Conservation (phyloP, 37 sponge, comb jelly and placozoan species). For the Spongia lamella region DNA sequence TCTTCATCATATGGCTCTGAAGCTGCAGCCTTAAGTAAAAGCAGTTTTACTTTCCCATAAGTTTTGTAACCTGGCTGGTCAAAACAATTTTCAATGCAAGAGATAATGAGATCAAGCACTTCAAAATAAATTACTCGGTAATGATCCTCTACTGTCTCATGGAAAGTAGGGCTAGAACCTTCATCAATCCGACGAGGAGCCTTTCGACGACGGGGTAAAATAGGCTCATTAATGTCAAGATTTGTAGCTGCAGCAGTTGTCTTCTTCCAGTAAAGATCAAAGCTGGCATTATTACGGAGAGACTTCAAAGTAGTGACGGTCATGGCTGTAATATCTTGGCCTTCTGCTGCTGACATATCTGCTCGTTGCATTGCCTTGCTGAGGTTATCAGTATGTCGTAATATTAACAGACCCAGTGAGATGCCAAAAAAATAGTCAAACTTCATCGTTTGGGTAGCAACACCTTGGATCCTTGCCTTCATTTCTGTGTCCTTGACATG, state of each 20-base stretch:
- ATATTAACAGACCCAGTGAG: slow-evolving; percentile 39
- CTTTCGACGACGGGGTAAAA: slow-evolving; percentile 22
- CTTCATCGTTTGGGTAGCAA: slow-evolving; percentile 46
- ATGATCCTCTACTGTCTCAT: slow-evolving; percentile 40
- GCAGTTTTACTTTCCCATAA: slow-evolving; percentile 30
- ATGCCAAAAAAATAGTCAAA: slow-evolving; percentile 68
- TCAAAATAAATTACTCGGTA: slow-evolving; percentile 48
- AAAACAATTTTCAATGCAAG: slow-evolving; percentile 41
- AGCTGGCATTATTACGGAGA: slow-evolving; percentile 32
- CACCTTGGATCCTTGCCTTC: slow-evolving; percentile 63
- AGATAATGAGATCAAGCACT: slow-evolving; percentile 47
- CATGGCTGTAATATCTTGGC: slow-evolving; percentile 40
- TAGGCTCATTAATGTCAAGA: slow-evolving; percentile 20
- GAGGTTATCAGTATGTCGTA: slow-evolving; percentile 55
- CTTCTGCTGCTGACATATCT: slow-evolving; percentile 74
- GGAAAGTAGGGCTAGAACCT: slow-evolving; percentile 27
- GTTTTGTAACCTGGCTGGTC: slow-evolving; percentile 42
- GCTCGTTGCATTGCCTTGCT: slow-evolving; percentile 41
- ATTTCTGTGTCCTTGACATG: slow-evolving; percentile 55
- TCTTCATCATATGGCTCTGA: slow-evolving; percentile 22
- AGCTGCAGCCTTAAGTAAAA: slow-evolving; percentile 43
- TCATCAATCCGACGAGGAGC: slow-evolving; percentile 16
- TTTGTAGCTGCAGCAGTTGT: slow-evolving; percentile 21
- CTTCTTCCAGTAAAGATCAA: slow-evolving; percentile 38
- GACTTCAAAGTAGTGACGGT: slow-evolving; percentile 46